Evolutionary conservation across 1,140 invertebrate genomes (phyloP).

Genomic region (Nebria ingens): DNA sequence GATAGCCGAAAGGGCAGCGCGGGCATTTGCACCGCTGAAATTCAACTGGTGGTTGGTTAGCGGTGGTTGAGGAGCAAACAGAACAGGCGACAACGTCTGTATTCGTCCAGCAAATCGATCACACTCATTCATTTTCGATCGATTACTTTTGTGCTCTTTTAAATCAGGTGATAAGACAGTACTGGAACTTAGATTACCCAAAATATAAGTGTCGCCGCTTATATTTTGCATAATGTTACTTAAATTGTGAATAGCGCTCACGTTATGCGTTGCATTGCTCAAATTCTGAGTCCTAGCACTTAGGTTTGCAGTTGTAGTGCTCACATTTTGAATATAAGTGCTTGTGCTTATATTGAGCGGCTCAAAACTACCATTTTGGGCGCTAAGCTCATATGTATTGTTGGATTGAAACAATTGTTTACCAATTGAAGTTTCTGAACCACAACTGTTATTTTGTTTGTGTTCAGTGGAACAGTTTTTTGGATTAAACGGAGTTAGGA

Average conservation of each 20-base stretch:
- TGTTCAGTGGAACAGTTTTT: not conserved
- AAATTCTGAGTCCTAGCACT: too few species aligned
- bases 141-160: not conserved
- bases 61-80: not conserved
- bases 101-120: not conserved
- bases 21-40: not conserved
- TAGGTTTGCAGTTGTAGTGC: too few species aligned
- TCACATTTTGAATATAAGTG: conserved; percentile 14
- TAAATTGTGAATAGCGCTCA: too few species aligned
- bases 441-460: not conserved
- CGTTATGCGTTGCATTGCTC: too few species aligned
- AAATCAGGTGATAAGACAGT: conserved; percentile 11
- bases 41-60: not conserved
- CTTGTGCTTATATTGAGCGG: conserved; percentile 10
- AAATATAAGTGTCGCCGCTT: conserved; percentile 21
- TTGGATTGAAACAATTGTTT: not conserved
- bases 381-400: not conserved
- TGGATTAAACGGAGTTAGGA: not conserved
- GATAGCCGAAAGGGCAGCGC: not conserved
- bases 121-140: not conserved
- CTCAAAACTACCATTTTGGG: too few species aligned
- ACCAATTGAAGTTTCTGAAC: not conserved
- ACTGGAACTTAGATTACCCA: conserved; percentile 17
- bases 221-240: too few species aligned
- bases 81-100: not conserved